Conservation (phyloP, 1,140 invertebrate species). For the Cyrtorhinus lividipennis region DNA sequence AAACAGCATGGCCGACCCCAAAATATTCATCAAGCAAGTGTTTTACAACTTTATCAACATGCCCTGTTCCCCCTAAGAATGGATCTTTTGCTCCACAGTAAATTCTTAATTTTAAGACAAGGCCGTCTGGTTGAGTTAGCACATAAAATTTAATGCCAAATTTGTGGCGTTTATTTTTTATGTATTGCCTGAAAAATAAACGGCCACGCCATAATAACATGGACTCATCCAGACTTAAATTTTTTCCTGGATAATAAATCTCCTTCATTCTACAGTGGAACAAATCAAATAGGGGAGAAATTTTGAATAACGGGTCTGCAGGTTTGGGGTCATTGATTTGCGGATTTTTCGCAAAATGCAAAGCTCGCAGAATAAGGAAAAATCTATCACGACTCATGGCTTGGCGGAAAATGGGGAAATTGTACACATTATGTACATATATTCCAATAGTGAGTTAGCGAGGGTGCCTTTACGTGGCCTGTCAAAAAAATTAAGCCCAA, state of each 20-base stretch:
- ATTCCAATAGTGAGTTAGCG: slow-evolving; percentile 9
- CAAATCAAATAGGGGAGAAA: slow-evolving; percentile 1
- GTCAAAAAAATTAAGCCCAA: slow-evolving; percentile 7
- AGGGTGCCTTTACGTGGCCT: slow-evolving; percentile 3
- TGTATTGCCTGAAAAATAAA: slow-evolving; percentile 31
- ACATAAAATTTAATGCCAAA: slow-evolving; percentile 31
- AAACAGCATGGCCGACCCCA: slow-evolving; percentile 22
- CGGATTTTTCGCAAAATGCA: slow-evolving; percentile 8
- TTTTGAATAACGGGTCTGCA: slow-evolving; percentile 14
- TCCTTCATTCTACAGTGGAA: slow-evolving; percentile 14
- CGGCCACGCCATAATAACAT: slow-evolving; percentile 30
- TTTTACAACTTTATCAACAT: slow-evolving; percentile 17
- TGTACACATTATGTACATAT: neutral
- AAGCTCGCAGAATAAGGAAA: neutral
- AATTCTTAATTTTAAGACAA: slow-evolving; percentile 26
- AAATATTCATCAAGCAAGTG: slow-evolving; percentile 20
- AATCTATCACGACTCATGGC: slow-evolving; percentile 9
- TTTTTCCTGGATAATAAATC: slow-evolving; percentile 23
- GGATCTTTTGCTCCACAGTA: slow-evolving; percentile 24
- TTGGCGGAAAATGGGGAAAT: slow-evolving; percentile 1
- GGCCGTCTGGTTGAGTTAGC: slow-evolving; percentile 26
- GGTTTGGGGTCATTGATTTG: slow-evolving; percentile 10
- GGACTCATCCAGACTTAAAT: slow-evolving; percentile 30
- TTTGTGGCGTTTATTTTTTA: slow-evolving; percentile 30
- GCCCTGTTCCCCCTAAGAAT: slow-evolving; percentile 12